phyloP scores from a whole-genome alignment of 2,113 vertebrate species.

The Mesocricetus auratus region DNA sequence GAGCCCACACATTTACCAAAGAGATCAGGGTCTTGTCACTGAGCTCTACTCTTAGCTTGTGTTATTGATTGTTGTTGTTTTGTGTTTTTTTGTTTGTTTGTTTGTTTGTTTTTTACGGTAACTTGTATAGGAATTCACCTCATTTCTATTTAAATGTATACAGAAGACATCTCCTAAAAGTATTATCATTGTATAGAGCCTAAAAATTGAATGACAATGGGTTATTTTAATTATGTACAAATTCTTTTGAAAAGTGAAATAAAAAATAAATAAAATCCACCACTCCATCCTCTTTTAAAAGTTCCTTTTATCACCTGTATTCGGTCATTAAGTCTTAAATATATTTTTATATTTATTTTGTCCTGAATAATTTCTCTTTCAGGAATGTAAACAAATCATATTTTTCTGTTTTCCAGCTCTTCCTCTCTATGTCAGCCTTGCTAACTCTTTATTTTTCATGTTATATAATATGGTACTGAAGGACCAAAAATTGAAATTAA shows the following conservation, averaged over 20 bases:
- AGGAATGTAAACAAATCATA: constrained; percentile 18
- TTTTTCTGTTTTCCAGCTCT: constrained; percentile 32
- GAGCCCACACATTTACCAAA: not conserved
- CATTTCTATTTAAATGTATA: constrained; percentile 26
- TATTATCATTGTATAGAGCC: not conserved
- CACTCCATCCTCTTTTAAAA: not conserved
- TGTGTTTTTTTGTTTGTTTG: too few relatives aligned
- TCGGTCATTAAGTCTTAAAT: not conserved
- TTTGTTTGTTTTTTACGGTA: not conserved
- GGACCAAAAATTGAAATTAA: too few relatives aligned
- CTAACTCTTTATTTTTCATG: constrained; percentile 29
- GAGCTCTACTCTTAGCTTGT: not conserved
- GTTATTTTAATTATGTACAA: not conserved
- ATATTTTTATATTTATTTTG: not conserved
- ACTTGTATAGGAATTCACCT: not conserved
- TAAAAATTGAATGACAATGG: not conserved
- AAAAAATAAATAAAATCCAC: not conserved
- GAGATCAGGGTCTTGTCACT: not conserved
- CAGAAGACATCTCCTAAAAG: not conserved
- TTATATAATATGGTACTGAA: not conserved
- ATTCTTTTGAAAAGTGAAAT: constrained; percentile 42
- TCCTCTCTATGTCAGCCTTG: not conserved
- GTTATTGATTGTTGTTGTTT: not conserved
- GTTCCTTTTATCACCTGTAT: not conserved
- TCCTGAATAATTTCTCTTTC: constrained; percentile 18